Evolutionary conservation across 1,140 invertebrate genomes (phyloP).

Genomic region (Drosophila dunni): DNA sequence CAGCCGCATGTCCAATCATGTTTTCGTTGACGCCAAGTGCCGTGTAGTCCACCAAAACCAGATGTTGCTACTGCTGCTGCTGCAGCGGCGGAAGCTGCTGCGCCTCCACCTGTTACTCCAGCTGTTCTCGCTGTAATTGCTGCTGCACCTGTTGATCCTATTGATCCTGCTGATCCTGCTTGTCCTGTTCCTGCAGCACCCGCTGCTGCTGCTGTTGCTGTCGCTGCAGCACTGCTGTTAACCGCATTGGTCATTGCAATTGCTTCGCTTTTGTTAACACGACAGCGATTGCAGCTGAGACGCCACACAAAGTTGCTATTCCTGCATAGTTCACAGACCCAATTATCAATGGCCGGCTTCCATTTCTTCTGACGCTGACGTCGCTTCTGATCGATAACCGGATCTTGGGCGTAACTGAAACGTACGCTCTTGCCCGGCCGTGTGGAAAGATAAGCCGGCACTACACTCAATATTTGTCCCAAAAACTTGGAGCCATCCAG

Average conservation of each 20-base stretch:
- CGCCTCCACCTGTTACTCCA: no score
- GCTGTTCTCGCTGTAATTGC: no score
- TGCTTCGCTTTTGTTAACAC: slow-evolving; percentile 31
- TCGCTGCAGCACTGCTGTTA: neutral
- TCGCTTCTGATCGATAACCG: slow-evolving; percentile 26
- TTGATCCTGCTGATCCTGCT: no score
- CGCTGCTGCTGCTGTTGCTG: neutral
- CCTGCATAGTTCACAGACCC: slow-evolving; percentile 54
- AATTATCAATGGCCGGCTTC: slow-evolving; percentile 70
- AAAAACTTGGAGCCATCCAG: slow-evolving; percentile 55
- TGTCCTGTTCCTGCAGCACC: no score
- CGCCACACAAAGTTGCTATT: slow-evolving; percentile 76
- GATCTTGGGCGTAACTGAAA: slow-evolving; percentile 55
- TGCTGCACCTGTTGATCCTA: neutral
- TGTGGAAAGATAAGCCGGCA: slow-evolving; percentile 64
- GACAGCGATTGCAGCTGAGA: slow-evolving; percentile 59
- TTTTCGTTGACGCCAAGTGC: slow-evolving; percentile 27
- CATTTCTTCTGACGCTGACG: slow-evolving; percentile 55
- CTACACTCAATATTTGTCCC: slow-evolving; percentile 52
- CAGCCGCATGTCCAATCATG: slow-evolving; percentile 55
- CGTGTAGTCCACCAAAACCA: neutral
- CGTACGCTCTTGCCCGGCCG: slow-evolving; percentile 46
- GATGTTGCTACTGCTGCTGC: neutral
- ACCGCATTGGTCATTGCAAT: neutral
- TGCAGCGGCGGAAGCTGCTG: neutral